Percentiles rank a stretch among this genome's conserved stretches.
Conservation (phyloP, 2,797 vertebrate genomes). For the Ptychobarbus kaznakovi region DNA sequence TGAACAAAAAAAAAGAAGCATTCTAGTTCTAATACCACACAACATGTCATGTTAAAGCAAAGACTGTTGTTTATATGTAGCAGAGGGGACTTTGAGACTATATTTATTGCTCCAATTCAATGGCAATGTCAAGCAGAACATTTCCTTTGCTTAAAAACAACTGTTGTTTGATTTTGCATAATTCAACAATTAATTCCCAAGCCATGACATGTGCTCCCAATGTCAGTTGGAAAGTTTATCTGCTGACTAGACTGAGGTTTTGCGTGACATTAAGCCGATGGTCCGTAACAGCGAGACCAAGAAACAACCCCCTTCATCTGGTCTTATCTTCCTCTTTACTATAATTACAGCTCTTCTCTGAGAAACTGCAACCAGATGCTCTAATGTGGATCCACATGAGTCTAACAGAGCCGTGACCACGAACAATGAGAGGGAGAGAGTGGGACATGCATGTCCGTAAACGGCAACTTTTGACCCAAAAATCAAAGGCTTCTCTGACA, state of each 20-base stretch:
- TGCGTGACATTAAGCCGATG: constrained; percentile 27
- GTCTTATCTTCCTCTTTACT: constrained; percentile 50
- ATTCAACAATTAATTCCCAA: background rate
- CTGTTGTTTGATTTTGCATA: background rate
- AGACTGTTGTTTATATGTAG: background rate
- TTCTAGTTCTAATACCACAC: background rate
- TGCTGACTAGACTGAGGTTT: constrained; percentile 16
- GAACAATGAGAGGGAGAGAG: background rate
- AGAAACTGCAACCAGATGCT: constrained; percentile 60
- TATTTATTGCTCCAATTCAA: constrained; percentile 3
- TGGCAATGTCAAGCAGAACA: background rate
- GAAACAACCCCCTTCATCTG: constrained; percentile 42
- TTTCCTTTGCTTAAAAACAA: background rate
- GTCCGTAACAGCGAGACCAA: constrained; percentile 16
- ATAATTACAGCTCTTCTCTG: constrained; percentile 63
- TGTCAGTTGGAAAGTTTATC: background rate
- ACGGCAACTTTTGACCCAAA: background rate
- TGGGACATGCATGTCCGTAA: background rate
- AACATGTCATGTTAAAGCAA: background rate
- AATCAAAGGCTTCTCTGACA: background rate
- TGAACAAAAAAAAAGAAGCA: background rate
- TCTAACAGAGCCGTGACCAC: constrained; percentile 18
- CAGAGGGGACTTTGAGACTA: background rate
- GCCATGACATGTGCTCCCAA: background rate
- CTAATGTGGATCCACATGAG: background rate